Evolutionary conservation across 2,888 invertebrate genomes (phyloP).

Genomic region (Hyppa rectilinea): DNA sequence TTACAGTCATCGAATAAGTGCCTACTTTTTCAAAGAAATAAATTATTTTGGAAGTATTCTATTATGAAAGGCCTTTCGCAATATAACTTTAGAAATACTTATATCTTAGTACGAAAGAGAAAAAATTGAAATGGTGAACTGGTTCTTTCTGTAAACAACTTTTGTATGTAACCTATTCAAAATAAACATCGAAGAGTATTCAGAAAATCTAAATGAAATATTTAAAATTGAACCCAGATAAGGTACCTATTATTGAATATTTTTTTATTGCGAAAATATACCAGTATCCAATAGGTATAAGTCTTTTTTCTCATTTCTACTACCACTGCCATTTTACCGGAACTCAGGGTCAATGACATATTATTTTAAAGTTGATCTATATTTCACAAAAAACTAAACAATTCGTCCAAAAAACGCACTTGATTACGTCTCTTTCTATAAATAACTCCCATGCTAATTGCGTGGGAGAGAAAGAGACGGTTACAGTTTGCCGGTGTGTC

Average conservation of each 20-base stretch:
- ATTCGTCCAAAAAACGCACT: conserved; percentile 77
- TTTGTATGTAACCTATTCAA: neutral
- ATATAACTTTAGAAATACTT: neutral
- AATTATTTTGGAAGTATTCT: neutral
- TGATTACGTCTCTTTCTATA: conserved; percentile 72
- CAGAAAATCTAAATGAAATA: conserved; percentile 2
- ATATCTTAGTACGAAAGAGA: conserved; percentile 1
- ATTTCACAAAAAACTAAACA: conserved; percentile 86
- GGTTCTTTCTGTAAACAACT: conserved; percentile 4
- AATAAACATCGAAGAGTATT: neutral
- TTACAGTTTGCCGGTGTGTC: conserved; percentile 68
- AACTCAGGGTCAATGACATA: conserved; percentile 84
- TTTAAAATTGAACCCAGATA: conserved; percentile 22
- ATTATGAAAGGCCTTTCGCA: neutral
- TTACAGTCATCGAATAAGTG: too few species aligned
- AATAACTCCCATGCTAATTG: conserved; percentile 43
- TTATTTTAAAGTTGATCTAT: conserved; percentile 88
- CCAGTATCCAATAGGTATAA: conserved; percentile 36
- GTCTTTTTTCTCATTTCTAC: conserved; percentile 62
- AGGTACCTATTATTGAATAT: conserved; percentile 27
- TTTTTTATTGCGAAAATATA: conserved; percentile 11
- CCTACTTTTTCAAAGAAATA: neutral
- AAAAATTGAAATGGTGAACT: neutral
- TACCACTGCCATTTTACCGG: conserved; percentile 72
- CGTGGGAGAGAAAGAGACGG: conserved; percentile 76